These are phyloP conservation scores for Gari tellinella DNA, from an alignment of 2,888 invertebrate species.

Conservation along the genomic window DNA sequence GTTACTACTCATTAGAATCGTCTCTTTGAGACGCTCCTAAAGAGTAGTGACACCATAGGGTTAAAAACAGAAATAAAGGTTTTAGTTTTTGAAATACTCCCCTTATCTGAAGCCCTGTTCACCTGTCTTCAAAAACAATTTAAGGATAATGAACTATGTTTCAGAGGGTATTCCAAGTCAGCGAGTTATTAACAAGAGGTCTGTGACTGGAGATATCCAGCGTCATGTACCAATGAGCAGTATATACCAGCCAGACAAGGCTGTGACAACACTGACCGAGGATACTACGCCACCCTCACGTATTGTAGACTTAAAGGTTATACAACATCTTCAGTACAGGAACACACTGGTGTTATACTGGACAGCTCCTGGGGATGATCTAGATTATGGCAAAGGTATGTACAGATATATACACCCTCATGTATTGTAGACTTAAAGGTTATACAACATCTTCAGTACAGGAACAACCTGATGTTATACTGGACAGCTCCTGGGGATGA, in stretches of 20 bases:
- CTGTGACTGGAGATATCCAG: slow-evolving; percentile 8
- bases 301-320: slow-evolving; percentile 68
- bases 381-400: slow-evolving; percentile 71
- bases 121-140: background rate
- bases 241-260: background rate
- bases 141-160: background rate
- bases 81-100: no score
- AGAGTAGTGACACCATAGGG: no score
- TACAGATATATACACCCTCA: background rate
- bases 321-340: slow-evolving; percentile 56
- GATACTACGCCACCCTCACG: slow-evolving; percentile 54
- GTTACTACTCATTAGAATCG: no score
- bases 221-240: slow-evolving; percentile 18
- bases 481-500: slow-evolving; percentile 77
- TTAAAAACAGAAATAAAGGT: no score
- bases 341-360: slow-evolving; percentile 66
- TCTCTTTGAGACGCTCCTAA: no score
- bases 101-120: no score
- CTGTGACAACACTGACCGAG: background rate
- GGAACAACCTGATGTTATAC: slow-evolving; percentile 61
- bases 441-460: slow-evolving; percentile 52
- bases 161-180: background rate
- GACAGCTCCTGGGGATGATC: slow-evolving; percentile 74
- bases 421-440: slow-evolving; percentile 62
- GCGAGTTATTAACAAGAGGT: background rate